Conservation (phyloP, 1,140 invertebrate genomes). For the Drosophila lacteicornis region DNA sequence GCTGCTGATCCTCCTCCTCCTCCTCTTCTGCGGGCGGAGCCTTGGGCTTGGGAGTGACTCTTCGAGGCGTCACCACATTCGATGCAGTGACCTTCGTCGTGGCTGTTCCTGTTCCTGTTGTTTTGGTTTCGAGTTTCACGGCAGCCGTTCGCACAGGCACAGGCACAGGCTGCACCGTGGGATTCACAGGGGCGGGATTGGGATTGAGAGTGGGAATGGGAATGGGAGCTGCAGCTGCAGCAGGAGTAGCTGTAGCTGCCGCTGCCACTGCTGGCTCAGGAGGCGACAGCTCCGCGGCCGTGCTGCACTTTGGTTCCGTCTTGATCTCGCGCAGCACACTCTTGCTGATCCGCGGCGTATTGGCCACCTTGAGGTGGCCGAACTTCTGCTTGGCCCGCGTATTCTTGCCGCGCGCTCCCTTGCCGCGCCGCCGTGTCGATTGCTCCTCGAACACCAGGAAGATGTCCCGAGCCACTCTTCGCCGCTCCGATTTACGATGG, state of each 20-base stretch:
- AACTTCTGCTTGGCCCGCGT: slow-evolving; percentile 75
- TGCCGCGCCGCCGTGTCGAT: slow-evolving; percentile 62
- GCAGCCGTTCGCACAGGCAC: slow-evolving; percentile 44
- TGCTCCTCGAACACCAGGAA: slow-evolving; percentile 83
- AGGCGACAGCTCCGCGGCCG: slow-evolving; percentile 3
- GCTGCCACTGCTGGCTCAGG: background rate
- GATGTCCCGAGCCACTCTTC: slow-evolving; percentile 82
- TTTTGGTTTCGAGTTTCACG: slow-evolving; percentile 81
- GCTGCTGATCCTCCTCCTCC: background rate
- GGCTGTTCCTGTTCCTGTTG: slow-evolving; percentile 22
- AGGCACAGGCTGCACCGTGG: slow-evolving; percentile 6
- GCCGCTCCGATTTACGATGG: slow-evolving; percentile 79
- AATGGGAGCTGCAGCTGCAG: background rate
- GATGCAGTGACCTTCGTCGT: slow-evolving; percentile 20
- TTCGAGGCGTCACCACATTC: slow-evolving; percentile 21
- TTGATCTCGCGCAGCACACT: slow-evolving; percentile 76
- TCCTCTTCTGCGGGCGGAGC: slow-evolving; percentile 5
- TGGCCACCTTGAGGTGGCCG: slow-evolving; percentile 76
- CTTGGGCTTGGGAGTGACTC: slow-evolving; percentile 26
- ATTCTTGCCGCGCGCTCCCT: slow-evolving; percentile 59
- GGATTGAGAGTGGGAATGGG: slow-evolving; percentile 3
- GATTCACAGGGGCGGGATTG: background rate
- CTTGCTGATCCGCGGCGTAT: slow-evolving; percentile 67
- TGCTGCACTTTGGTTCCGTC: slow-evolving; percentile 81
- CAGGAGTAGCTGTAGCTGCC: background rate